phyloP scores from a whole-genome alignment of 2,113 vertebrate genomes.

The Nycticryphes semicollaris region DNA sequence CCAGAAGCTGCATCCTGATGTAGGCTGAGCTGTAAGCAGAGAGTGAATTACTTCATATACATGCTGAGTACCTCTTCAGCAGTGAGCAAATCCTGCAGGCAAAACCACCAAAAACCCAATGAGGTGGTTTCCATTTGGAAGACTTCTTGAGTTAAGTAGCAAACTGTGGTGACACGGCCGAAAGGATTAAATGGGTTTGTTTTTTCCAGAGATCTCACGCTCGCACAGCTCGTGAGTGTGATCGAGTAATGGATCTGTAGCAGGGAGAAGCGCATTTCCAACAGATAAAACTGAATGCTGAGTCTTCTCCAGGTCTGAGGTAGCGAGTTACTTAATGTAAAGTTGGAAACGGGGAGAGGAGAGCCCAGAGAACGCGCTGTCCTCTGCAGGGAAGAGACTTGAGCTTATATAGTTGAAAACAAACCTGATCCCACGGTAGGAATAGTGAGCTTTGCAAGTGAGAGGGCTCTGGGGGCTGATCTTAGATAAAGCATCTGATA shows the following conservation, averaged over 20 bases:
- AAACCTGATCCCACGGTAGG: slow-evolving; percentile 38
- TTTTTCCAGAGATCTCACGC: neutral
- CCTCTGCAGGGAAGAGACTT: neutral
- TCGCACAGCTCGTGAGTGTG: neutral
- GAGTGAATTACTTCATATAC: neutral
- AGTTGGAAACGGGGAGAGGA: neutral
- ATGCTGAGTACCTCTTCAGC: neutral
- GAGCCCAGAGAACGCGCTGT: neutral
- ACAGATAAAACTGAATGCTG: neutral
- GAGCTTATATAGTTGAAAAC: neutral
- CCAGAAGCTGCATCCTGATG: slow-evolving; percentile 41
- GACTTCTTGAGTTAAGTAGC: neutral
- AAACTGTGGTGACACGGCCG: neutral
- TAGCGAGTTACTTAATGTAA: neutral
- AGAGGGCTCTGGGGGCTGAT: neutral
- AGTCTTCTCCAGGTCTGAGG: neutral
- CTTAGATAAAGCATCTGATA: slow-evolving; percentile 47
- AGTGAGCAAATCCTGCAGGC: slow-evolving; percentile 1
- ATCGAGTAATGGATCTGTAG: fast-evolving
- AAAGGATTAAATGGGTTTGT: neutral
- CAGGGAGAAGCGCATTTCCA: neutral
- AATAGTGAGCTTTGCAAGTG: neutral
- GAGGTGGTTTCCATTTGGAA: neutral
- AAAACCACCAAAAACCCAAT: neutral
- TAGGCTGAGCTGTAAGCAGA: slow-evolving; percentile 28